Evolutionary conservation across 2,113 vertebrate genomes (phyloP), one percentile per base, ranked within the genome.

Genomic region (Saimiri boliviensis): DNA sequence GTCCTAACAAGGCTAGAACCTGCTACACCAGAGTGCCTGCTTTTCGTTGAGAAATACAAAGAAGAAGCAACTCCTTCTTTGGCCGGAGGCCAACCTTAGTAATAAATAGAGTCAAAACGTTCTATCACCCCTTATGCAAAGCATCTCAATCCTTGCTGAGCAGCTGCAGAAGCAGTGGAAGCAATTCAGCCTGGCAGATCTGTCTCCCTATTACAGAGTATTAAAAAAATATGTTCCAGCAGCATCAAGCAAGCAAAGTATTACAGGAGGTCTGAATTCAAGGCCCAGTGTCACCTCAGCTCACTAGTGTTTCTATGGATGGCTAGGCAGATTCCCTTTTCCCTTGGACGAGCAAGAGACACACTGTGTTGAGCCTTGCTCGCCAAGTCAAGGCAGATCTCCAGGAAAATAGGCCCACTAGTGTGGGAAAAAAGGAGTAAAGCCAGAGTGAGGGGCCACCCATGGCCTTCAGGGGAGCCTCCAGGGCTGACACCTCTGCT

Each of bases 241-340:
- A 96, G 94, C 73, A 97, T 97, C 97, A 97, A 97, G 97, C 96
- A 98, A 96, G 80, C 60, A 95, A 95, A 14, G 3, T 92, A 74
- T 93, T 97, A 96, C 80, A 87, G 81, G 89, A 86, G 32, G 68
- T 90, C 94, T 96, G 97, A 98, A 98, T 97, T 97, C 97, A 97
- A 98, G 73, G 89, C 82, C 2, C 89, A 92, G 86, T 56, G 94
- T 96, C 93, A 95, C 87, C 96, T 97, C 93, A 96, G 95, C 82
- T 97, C 93, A 96, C 98, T 97, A 98, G 92, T 97, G 95, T 98
- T 97, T 98, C 94, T 81, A 92, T 96, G 84, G 95, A 98, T 95
- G 70, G 93, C 88, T 97, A 76, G 97, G 94, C 74, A 97, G 92
- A 95, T 97, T 98, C 93, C 83, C 95, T 97, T 82, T n/a, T 19